Evolutionary conservation across 2,888 invertebrate genomes (phyloP), one percentile per base, ranked within the genome.

Genomic region (Branchellion lobata): DNA sequence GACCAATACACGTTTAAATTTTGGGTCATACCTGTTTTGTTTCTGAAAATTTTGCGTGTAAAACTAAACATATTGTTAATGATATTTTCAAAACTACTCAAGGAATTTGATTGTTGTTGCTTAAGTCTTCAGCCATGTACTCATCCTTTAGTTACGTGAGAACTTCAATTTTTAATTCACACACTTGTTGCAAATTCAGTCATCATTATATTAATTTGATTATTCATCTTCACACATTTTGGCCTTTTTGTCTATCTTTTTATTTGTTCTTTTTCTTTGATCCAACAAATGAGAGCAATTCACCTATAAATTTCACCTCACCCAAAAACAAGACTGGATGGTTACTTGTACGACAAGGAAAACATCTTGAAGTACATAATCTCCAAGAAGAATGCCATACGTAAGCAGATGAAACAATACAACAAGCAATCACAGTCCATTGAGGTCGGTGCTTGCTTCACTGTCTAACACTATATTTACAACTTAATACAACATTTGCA

Each of bases 21-120:
- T 68, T 21, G 24, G 24, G 24, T 68, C 21, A 68, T 68, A 68
- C 11, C 14, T 14, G 21, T 21, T 27, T 68, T 18, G 11, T 68
- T 68, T 21, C 24, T 14, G 24, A 68, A 21, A 11, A 33, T 18
- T 31, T 33, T 72, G 29, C 34, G 34, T 80, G n/a, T n/a, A n/a
- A n/a, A n/a, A n/a, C n/a, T n/a, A n/a, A n/a, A n/a, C n/a, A n/a
- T 47, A 47, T 18, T 47, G 18, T 14, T 47, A 14, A 18, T 14
- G 18, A 47, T 47, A 14, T n/a, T 14, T 65, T 65, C 8, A 65
- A 33, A 21, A 31, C 5, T 69, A 3, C 83, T 84, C 65, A 83
- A 94, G 88, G 94, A 93, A 86, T 99, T 98, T 87, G 99, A 99
- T 88, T 96, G 96, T 86, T 99, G 99, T 87, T 96, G 94, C 81